Base-by-base conservation (phyloP, 2,797 vertebrate species). In the Dipus sagitta region DNA sequence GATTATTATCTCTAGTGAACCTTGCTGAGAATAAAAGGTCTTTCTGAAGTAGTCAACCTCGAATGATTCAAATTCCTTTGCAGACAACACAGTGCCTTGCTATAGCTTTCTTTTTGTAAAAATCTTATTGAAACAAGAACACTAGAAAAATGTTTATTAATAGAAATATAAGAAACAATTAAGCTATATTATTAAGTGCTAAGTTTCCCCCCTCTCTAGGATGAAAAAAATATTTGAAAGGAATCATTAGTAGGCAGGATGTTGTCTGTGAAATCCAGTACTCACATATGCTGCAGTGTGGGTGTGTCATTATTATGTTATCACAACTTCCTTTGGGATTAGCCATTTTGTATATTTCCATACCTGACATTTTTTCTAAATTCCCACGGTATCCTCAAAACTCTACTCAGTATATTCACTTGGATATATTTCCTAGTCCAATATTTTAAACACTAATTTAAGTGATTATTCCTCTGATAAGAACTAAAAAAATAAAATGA, bases 401-500 rank as follows among this genome's bases (percentile, higher is more conserved):
- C 6, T 88, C 7, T 67, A 47, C 26, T 70, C 77, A 75, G 11
- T 4, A 91, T 65, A 83, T 28, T 92, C 83, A 62, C 24, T 81
- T 62, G 79, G 96, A 23, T 23, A 77, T 5, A 20, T 62, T 93
- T 90, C 75, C 54, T 91, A 82, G 68, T 67, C 94, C 60, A 91
- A 2, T 23, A 90, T 34, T 93, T 86, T 92, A 95, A 97, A 92
- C 30, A 96, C 79, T 62, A 90, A 95, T 32, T 52, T n/a, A 52
- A 94, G 47, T 54, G 86, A 95, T 96, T 97, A 82, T 88, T 96
- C 26, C 76, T 96, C 67, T 86, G 14, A 26, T 83, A 67, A 82
- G 79, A 84, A 95, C 90, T 81, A 79, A 95, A 94, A 64, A 88
- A 94, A 94, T 64, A 23, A 94, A 96, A 97, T 77, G 3, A 88